Evolutionary conservation across 2,113 vertebrate species (phyloP).

Genomic region (Carlito syrichta): DNA sequence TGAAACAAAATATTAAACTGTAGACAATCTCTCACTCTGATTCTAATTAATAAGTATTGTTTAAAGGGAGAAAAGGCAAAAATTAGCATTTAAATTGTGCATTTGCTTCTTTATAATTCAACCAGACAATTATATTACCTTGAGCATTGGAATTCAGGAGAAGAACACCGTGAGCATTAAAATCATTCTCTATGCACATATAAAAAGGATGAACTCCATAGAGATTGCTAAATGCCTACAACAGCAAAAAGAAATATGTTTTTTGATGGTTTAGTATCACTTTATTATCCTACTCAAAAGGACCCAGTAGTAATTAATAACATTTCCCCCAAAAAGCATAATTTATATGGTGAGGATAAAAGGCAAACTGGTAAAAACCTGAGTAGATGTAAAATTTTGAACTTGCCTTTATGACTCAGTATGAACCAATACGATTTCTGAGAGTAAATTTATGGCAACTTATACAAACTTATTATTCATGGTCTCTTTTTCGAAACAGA

Average conservation of each 20-base stretch:
- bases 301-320: background rate
- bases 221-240: constrained; percentile 69
- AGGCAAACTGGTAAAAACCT: background rate
- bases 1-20: constrained; percentile 20
- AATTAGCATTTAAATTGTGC: constrained; percentile 1
- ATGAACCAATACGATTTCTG: background rate
- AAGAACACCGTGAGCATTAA: constrained; percentile 62
- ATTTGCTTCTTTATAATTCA: constrained; percentile 8
- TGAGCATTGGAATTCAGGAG: constrained; percentile 77
- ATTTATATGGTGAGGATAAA: background rate
- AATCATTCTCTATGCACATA: constrained; percentile 67
- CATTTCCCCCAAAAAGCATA: background rate
- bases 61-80: constrained; percentile 3
- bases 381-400: background rate
- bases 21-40: background rate
- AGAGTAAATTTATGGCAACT: background rate
- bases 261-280: background rate
- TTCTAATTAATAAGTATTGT: constrained; percentile 24
- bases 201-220: constrained; percentile 76
- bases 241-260: background rate
- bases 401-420: background rate
- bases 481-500: background rate
- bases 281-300: constrained; percentile 11
- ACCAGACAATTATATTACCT: constrained; percentile 59
- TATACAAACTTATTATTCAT: background rate